A percentile compares a stretch with the other conserved stretches of the same genome.
phyloP scores from a whole-genome alignment of 2,888 invertebrate species.

The Acleris cristana region DNA sequence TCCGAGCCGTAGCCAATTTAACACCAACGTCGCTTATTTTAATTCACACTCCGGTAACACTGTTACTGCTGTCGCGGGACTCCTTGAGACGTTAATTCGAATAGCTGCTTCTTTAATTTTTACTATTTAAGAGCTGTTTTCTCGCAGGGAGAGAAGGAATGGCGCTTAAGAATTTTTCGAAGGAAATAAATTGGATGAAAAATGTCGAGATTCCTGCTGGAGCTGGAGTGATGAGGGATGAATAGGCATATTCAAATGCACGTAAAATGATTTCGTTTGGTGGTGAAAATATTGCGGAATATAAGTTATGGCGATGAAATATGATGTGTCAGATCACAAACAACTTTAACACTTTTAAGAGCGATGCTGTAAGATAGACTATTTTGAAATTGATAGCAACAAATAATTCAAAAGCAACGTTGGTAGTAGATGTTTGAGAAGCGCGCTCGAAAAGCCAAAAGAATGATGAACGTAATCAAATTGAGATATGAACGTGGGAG shows the following conservation, averaged over 20 bases:
- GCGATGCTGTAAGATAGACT: no score
- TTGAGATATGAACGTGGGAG: slow-evolving; percentile 17
- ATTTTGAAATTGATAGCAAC: no score
- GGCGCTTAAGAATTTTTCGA: not conserved
- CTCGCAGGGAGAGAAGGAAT: not conserved
- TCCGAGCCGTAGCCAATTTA: slow-evolving; percentile 50
- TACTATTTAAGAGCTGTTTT: slow-evolving; percentile 17
- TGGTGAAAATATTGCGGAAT: no score
- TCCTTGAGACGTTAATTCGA: slow-evolving; percentile 19
- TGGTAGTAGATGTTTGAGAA: not conserved
- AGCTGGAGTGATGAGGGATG: not conserved
- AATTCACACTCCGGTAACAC: slow-evolving; percentile 46
- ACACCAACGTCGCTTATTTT: slow-evolving; percentile 45
- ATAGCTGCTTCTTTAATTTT: slow-evolving; percentile 27
- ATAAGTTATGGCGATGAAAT: no score
- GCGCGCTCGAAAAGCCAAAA: not conserved
- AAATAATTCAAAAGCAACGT: not conserved
- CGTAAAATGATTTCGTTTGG: no score
- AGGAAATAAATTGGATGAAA: not conserved
- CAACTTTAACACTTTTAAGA: no score
- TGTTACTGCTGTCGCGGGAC: slow-evolving; percentile 30
- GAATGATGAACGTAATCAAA: slow-evolving; percentile 3
- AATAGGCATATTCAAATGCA: no score
- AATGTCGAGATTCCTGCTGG: not conserved
- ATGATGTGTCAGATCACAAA: no score